Conservation (phyloP, 2,888 invertebrate genomes). For the Euspilapteryx auroguttella region DNA sequence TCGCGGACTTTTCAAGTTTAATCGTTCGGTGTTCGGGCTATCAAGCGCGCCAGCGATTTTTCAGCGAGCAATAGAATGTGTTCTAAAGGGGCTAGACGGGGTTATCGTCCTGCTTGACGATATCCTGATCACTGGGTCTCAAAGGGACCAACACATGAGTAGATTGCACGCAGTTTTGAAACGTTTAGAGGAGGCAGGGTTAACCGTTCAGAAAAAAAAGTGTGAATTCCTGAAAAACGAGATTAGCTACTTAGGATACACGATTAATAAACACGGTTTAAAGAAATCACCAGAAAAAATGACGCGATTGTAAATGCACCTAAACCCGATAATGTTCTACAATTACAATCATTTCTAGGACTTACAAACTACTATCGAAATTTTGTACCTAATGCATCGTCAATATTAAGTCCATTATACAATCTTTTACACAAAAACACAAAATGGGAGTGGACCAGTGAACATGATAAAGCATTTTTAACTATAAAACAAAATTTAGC, state of each 20-base stretch:
- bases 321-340: neutral
- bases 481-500: constrained; percentile 3
- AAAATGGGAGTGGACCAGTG: constrained; percentile 2
- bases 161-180: neutral
- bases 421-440: constrained; percentile 2
- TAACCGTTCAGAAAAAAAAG: too few relatives aligned
- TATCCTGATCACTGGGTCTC: neutral
- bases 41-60: constrained; percentile 3
- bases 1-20: constrained; percentile 2
- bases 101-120: neutral
- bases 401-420: constrained; percentile 2
- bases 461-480: constrained; percentile 1
- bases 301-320: neutral
- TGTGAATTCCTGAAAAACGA: neutral
- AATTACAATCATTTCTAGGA: constrained; percentile 4
- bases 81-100: too few relatives aligned
- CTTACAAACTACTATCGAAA: too few relatives aligned
- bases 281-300: constrained; percentile 3
- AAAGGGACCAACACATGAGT: neutral
- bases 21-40: constrained; percentile 2
- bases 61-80: constrained; percentile 2
- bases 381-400: constrained; percentile 2
- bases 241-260: constrained; percentile 1
- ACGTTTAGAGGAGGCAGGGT: neutral
- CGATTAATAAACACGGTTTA: constrained; percentile 1